Conservation (phyloP, 2,113 vertebrate genomes). For the Osmerus eperlanus region DNA sequence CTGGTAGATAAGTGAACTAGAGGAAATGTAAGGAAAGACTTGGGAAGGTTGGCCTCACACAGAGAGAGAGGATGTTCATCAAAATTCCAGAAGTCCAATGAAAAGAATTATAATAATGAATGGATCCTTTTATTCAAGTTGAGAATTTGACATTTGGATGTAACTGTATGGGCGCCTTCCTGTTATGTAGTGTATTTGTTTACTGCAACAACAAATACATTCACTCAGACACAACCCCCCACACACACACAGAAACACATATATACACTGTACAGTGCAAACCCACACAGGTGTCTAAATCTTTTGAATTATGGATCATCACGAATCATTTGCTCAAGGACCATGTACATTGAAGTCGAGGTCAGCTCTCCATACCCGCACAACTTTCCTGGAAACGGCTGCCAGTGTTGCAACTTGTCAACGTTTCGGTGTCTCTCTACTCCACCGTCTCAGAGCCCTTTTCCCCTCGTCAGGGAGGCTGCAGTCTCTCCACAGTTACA, state of each 20-base stretch:
- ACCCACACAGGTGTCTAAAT: background rate
- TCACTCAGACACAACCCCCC: background rate
- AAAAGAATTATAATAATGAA: no score
- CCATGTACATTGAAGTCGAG: background rate
- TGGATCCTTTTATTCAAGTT: background rate
- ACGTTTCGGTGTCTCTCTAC: background rate
- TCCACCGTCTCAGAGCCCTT: background rate
- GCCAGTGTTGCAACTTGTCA: background rate
- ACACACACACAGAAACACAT: background rate
- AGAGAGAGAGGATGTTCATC: slow-evolving; percentile 2
- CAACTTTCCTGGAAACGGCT: background rate
- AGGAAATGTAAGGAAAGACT: background rate
- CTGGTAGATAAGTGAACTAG: background rate
- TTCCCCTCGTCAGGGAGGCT: background rate
- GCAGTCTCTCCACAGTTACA: slow-evolving; percentile 4
- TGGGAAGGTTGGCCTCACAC: background rate
- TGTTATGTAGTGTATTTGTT: background rate
- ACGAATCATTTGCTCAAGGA: background rate
- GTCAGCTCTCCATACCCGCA: background rate
- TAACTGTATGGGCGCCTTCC: background rate
- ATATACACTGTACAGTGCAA: background rate
- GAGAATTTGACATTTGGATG: background rate
- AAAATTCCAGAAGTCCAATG: background rate
- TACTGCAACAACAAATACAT: background rate
- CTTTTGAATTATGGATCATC: background rate